A percentile compares a stretch with the other conserved stretches of the same genome.
Conservation (phyloP, 2,797 vertebrate genomes). For the Chloroceryle amazona region DNA sequence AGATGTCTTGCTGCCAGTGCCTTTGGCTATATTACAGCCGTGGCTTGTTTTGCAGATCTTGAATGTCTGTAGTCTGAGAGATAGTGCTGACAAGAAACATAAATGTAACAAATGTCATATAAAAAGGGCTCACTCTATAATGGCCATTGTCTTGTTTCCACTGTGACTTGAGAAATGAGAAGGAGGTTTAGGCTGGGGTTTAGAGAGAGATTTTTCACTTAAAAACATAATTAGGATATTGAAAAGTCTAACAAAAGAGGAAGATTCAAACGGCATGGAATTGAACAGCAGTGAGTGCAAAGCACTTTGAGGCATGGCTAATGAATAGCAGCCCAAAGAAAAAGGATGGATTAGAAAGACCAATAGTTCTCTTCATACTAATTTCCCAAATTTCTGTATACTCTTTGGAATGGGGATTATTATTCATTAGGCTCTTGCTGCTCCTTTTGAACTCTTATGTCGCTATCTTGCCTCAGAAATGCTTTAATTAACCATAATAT, state of each 20-base stretch:
- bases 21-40: background rate
- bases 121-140: background rate
- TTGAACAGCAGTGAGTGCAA: background rate
- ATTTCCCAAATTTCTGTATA: constrained; percentile 42
- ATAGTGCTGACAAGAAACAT: constrained; percentile 24
- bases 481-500: background rate
- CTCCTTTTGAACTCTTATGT: constrained; percentile 5
- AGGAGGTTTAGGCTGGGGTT: constrained; percentile 17
- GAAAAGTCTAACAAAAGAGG: constrained; percentile 52
- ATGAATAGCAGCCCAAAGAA: constrained; percentile 16
- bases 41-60: background rate
- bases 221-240: constrained; percentile 47
- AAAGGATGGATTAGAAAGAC: constrained; percentile 35
- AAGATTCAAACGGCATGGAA: constrained; percentile 15
- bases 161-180: constrained; percentile 31
- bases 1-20: background rate
- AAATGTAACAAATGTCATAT: background rate
- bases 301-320: background rate
- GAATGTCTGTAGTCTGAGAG: background rate
- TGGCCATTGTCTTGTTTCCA: constrained; percentile 4
- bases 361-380: background rate
- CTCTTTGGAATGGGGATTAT: constrained; percentile 1
- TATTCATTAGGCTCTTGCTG: constrained; percentile 8
- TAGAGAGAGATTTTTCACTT: constrained; percentile 48
- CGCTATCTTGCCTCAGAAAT: background rate